Base-by-base conservation (phyloP, 2,888 invertebrate genomes). In the Eulithis prunata region DNA sequence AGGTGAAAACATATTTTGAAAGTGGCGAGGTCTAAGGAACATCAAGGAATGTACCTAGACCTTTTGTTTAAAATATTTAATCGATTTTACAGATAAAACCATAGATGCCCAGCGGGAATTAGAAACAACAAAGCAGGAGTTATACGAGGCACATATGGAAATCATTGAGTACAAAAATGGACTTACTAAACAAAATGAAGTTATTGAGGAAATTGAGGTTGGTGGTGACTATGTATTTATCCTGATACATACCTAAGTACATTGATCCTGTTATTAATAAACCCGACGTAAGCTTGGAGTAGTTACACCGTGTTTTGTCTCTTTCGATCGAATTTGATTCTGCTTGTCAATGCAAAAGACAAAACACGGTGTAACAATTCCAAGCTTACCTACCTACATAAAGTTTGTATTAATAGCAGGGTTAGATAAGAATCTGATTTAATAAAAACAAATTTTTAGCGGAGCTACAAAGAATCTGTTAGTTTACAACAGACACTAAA, bases 171-270 rank as follows among this genome's bases (percentile, higher is more conserved):
- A 81, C 62, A 83, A 79, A 70, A 76, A 72, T 32, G 71, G 70
- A 47, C 54, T 87, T 13, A n/a, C 69, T 12, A 75, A 84, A 64
- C 82, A 87, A 73, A 77, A 62, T 61, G 77, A 82, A 41, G 69
- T 71, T n/a, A 78, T 88, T 11, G 75, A 75, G 54, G 81, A 87
- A 70, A 79, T 87, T 46, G 82, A 88, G 82, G 91, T 89, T 78
- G 11, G 60, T 60, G 12, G n/a, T 47, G 14, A 46, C 4, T 21
- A 47, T 14, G 32, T 32, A 32, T 47, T 14, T n/a, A 47, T 47
- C 5, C 43, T 11, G 6, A 41, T 41, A 41, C 10, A 11, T 8
- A 41, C 8, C 5, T 41, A 5, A 32, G 32, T 21, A 21, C 21
- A 21, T 21, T 21, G 21, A 21, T 2, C 21, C 21, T 21, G 21